Percentiles rank a stretch among this genome's conserved stretches.
Evolutionary conservation across 2,797 vertebrate species (phyloP).

Genomic region (Linurgus olivaceus): DNA sequence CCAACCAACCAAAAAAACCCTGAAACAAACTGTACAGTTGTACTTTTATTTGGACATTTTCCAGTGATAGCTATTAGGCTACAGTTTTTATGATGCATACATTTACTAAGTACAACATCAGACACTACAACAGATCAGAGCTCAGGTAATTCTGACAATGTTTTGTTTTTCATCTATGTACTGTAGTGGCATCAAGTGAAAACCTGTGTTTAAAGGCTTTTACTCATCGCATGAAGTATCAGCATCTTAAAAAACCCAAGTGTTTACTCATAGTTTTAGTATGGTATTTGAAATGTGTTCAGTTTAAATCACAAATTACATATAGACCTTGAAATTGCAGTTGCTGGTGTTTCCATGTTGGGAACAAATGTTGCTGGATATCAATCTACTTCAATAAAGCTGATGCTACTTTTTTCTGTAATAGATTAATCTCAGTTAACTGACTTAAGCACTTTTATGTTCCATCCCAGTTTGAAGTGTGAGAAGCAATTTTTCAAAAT

Average conservation of each 20-base stretch:
- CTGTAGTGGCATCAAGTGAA: slow-evolving; percentile 58
- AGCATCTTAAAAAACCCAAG: slow-evolving; percentile 34
- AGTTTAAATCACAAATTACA: slow-evolving; percentile 48
- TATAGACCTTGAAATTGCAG: slow-evolving; percentile 50
- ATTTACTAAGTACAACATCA: slow-evolving; percentile 88
- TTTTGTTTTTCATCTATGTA: slow-evolving; percentile 70
- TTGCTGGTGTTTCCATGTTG: slow-evolving; percentile 61
- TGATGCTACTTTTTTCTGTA: not conserved
- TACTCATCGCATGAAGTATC: slow-evolving; percentile 49
- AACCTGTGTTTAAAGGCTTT: slow-evolving; percentile 65
- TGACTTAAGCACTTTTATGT: not conserved
- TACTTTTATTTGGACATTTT: slow-evolving; percentile 79
- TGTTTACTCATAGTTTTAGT: slow-evolving; percentile 4
- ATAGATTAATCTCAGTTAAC: not conserved
- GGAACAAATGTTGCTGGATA: slow-evolving; percentile 1
- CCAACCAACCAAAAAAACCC: not conserved
- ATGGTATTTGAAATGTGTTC: slow-evolving; percentile 13
- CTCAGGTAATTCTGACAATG: slow-evolving; percentile 65
- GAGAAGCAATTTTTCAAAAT: slow-evolving; percentile 2
- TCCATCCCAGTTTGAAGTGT: slow-evolving; percentile 21
- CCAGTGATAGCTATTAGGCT: slow-evolving; percentile 76
- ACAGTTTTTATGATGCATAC: slow-evolving; percentile 88
- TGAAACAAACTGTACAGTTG: slow-evolving; percentile 8
- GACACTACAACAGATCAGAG: slow-evolving; percentile 82
- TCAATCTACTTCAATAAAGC: not conserved